Evolutionary conservation across 2,113 vertebrate genomes (phyloP).

Genomic region (Tympanuchus pallidicinctus): DNA sequence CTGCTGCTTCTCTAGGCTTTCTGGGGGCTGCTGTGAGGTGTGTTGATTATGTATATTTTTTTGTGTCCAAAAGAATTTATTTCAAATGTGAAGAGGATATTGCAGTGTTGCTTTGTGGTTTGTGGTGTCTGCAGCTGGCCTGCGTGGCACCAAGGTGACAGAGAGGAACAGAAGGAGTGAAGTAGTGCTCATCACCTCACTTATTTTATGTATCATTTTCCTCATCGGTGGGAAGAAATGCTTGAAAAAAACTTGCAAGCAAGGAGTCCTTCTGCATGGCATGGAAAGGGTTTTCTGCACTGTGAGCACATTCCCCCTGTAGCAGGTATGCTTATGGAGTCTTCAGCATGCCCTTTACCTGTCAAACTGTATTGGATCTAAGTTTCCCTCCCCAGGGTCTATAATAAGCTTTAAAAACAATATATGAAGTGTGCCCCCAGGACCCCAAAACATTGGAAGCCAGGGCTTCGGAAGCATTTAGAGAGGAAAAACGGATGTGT

Average conservation of each 20-base stretch:
- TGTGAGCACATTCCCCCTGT: conserved; percentile 7
- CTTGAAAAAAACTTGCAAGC: background rate
- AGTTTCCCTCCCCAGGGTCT: conserved; percentile 10
- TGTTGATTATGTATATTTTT: accelerated
- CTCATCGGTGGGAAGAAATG: background rate
- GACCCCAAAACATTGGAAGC: conserved; percentile 17
- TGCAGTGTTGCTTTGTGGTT: accelerated
- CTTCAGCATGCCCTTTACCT: conserved; percentile 61
- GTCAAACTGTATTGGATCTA: conserved; percentile 60
- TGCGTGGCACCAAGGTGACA: accelerated
- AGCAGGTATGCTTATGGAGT: background rate
- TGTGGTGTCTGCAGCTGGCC: background rate
- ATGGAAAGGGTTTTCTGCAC: conserved; percentile 35
- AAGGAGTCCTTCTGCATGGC: background rate
- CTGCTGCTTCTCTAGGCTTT: accelerated
- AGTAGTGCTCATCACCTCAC: background rate
- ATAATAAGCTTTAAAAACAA: conserved; percentile 42
- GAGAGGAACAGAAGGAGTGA: accelerated
- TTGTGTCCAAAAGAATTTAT: accelerated
- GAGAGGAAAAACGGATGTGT: background rate
- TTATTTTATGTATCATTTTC: background rate
- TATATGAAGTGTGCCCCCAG: background rate
- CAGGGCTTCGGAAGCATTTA: conserved; percentile 34
- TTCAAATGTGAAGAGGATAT: accelerated
- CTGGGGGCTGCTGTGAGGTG: accelerated